These are phyloP conservation scores for Mionectes macconnelli DNA, from an alignment of 2,113 vertebrate genomes.

Conservation along the genomic window DNA sequence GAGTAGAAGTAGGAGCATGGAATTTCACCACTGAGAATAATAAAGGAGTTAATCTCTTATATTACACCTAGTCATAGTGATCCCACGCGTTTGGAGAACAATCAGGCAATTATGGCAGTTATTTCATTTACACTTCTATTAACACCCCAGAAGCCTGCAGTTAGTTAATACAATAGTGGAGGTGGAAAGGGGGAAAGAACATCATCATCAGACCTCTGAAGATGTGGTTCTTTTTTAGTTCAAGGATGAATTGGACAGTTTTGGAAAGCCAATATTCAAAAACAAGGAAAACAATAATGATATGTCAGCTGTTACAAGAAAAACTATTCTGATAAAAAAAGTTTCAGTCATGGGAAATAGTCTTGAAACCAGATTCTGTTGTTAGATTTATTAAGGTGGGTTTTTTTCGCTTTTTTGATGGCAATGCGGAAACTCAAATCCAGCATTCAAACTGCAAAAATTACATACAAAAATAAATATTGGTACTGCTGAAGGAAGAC, in stretches of 20 bases:
- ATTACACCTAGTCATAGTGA: background rate
- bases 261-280: background rate
- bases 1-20: background rate
- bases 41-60: background rate
- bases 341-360: constrained; percentile 35
- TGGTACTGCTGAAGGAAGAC: constrained; percentile 5
- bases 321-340: background rate
- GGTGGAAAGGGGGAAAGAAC: background rate
- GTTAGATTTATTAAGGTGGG: background rate
- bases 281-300: constrained; percentile 35
- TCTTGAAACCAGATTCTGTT: constrained; percentile 31
- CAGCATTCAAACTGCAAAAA: constrained; percentile 42
- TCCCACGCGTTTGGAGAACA: background rate
- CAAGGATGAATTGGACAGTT: background rate
- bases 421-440: background rate
- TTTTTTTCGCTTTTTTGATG: background rate
- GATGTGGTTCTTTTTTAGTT: background rate
- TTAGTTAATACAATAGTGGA: background rate
- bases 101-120: background rate
- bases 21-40: background rate
- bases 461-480: constrained; percentile 52
- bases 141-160: background rate
- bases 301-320: constrained; percentile 21
- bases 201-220: background rate
- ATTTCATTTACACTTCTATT: background rate